Evolutionary conservation across 2,797 vertebrate species (phyloP), one percentile per base, ranked within the genome.

Genomic region (Triplophysa bombifrons): DNA sequence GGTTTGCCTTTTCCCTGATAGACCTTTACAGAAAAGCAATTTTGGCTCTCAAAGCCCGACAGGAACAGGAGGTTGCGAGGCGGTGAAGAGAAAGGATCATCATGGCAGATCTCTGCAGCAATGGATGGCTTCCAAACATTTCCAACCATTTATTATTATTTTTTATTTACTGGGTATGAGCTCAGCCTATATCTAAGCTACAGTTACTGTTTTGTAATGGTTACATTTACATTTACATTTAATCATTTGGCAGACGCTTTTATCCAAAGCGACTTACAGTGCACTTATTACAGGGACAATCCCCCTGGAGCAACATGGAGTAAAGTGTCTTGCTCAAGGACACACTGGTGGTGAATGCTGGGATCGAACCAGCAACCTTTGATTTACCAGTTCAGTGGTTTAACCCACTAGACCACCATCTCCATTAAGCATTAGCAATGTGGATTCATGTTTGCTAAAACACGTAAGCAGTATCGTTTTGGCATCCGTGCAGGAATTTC

Each of bases 21-120:
- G 95, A 95, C 90, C 93, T 96, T 80, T 95, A 96, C 90, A 87
- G 92, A 86, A 94, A 94, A 91, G 95, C 95, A 53, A 93, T 96
- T 84, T 87, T 92, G 89, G 93, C 94, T 84, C 89, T 95, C 84
- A 95, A 93, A 92, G 91, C 93, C 82, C 91, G 92, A 74, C 94
- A 95, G 86, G 89, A 91, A 79, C 90, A 90, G 84, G 84, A 84
- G 41, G 85, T 89, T 76, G 88, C 89, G 76, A 84, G 85, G 69
- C 86, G 90, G 79, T 85, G 85, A 89, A 66, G 61, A 65, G 72
- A 74, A 75, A 48, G 67, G 80, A 72, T 41, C 73, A 78, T 51
- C 27, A 34, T 34, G 27, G 16, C 27, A n/a, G 61, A 34, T 27
- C 3, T 66, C 25, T 78, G 48, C 65, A 64, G 72, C 75, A 70